Percentiles rank a stretch among this genome's conserved stretches.
phyloP scores from a whole-genome alignment of 2,113 vertebrate species.

The Saguinus imperator region DNA sequence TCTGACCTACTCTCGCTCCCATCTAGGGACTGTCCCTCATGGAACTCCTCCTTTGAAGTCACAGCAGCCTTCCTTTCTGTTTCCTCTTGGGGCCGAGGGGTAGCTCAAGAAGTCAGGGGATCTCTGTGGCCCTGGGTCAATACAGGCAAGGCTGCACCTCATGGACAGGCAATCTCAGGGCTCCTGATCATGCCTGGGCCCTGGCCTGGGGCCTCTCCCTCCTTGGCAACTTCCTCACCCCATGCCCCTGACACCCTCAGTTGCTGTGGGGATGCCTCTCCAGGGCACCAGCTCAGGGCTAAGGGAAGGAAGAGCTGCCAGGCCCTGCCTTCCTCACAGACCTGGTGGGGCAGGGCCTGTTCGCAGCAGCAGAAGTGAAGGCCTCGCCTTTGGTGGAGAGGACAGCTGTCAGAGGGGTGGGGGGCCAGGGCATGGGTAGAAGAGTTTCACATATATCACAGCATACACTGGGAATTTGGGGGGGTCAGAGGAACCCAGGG shows the following conservation, averaged over 20 bases:
- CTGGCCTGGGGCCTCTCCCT: neutral
- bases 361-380: neutral
- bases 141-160: neutral
- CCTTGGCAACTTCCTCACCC: neutral
- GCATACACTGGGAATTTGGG: constrained; percentile 59
- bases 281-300: neutral
- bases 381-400: neutral
- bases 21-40: fast-evolving
- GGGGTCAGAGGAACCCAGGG: neutral
- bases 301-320: neutral
- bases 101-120: neutral
- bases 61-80: neutral
- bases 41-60: neutral
- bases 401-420: neutral
- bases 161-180: neutral
- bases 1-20: neutral
- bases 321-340: neutral
- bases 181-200: neutral
- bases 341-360: neutral
- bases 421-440: neutral
- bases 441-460: neutral
- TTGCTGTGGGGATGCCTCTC: neutral
- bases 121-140: neutral
- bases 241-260: neutral
- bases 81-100: neutral